Evolutionary conservation across 2,888 invertebrate genomes (phyloP).

Genomic region (Sclerodermus sp.): DNA sequence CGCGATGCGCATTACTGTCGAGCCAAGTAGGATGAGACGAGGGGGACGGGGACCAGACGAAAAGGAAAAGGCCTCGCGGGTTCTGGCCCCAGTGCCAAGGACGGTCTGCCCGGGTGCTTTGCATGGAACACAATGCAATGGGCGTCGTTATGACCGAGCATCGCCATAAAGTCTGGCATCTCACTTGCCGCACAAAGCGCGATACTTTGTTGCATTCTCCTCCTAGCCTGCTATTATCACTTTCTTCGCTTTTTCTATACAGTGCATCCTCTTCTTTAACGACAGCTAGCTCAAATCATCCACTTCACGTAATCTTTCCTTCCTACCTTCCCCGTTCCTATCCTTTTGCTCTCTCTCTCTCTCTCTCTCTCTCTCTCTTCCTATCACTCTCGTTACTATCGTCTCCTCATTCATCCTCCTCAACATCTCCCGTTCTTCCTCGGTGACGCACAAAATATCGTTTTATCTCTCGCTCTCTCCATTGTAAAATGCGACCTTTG

Average conservation of each 20-base stretch:
- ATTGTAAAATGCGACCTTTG: no score
- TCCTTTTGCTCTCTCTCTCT: conserved; percentile 8
- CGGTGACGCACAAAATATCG: no score
- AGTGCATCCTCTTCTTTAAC: no score
- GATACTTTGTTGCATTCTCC: conserved; percentile 36
- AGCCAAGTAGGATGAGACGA: conserved; percentile 1
- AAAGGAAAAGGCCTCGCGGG: not conserved
- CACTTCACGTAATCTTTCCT: not conserved
- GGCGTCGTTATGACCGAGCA: conserved; percentile 42
- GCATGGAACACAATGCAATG: conserved; percentile 39
- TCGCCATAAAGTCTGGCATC: conserved; percentile 41
- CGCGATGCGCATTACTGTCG: conserved; percentile 26
- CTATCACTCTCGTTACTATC: no score
- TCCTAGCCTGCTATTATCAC: conserved; percentile 5
- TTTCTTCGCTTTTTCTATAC: not conserved
- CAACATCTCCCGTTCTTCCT: conserved; percentile 4
- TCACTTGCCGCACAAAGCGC: conserved; percentile 41
- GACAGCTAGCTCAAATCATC: no score
- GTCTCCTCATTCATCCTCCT: conserved; percentile 2
- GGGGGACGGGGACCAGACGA: not conserved
- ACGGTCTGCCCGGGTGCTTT: conserved; percentile 23
- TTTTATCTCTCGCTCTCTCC: no score
- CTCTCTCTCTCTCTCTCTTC: conserved; percentile 1
- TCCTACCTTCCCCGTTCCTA: not conserved
- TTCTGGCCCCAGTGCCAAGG: conserved; percentile 27